phyloP scores from a whole-genome alignment of 2,888 invertebrate genomes.

The Melitaea athalia region DNA sequence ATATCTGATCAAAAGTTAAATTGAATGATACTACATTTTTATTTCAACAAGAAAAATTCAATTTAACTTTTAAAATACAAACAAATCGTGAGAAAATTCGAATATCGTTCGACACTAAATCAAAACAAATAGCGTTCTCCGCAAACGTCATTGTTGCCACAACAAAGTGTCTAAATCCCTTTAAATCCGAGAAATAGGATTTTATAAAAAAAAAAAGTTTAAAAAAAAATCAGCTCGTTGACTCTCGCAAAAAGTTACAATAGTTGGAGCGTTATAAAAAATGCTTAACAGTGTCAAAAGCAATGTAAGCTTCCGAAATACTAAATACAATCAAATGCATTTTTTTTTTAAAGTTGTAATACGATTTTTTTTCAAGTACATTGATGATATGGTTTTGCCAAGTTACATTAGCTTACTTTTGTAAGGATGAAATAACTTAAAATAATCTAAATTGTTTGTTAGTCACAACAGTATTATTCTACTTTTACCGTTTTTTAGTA shows the following conservation, averaged over 20 bases:
- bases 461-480: too few relatives aligned
- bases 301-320: constrained; percentile 74
- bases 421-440: too few relatives aligned
- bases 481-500: neutral
- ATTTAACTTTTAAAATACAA: constrained; percentile 32
- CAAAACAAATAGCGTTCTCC: constrained; percentile 75
- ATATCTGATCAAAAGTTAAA: neutral
- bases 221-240: constrained; percentile 70
- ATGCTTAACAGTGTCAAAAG: constrained; percentile 55
- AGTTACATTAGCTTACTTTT: neutral
- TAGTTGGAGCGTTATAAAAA: constrained; percentile 60
- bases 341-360: constrained; percentile 58
- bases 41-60: constrained; percentile 11
- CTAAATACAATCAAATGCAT: constrained; percentile 67
- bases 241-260: constrained; percentile 73
- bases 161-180: constrained; percentile 81
- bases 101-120: constrained; percentile 58
- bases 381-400: neutral
- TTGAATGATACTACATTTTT: neutral
- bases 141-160: constrained; percentile 78
- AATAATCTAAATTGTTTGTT: too few relatives aligned
- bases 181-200: constrained; percentile 81
- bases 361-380: constrained; percentile 13
- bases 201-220: constrained; percentile 61
- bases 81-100: constrained; percentile 60